phyloP scores from a whole-genome alignment of 1,140 invertebrate species.

The Acyrthosiphon pisum region DNA sequence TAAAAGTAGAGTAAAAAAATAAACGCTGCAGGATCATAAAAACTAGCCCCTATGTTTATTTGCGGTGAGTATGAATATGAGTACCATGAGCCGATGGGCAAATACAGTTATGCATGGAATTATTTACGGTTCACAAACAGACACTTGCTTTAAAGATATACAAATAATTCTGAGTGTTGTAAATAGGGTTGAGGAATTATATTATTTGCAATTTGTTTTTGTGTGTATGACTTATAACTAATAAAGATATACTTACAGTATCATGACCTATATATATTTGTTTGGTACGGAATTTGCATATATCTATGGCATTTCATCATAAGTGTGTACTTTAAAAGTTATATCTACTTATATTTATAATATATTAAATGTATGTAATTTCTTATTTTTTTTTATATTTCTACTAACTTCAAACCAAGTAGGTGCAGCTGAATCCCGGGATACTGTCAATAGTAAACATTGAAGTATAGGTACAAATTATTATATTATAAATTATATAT shows the following conservation, averaged over 20 bases:
- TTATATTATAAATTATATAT: neutral
- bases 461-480: neutral
- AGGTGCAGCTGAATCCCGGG: neutral
- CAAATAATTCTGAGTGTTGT: neutral
- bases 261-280: neutral
- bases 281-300: neutral
- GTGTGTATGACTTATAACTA: neutral
- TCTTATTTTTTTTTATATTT: neutral
- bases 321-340: neutral
- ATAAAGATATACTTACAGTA: neutral
- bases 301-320: neutral
- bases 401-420: neutral
- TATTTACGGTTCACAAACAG: constrained; percentile 3
- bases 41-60: constrained; percentile 42
- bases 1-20: neutral
- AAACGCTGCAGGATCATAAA: neutral
- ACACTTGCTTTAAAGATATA: constrained; percentile 34
- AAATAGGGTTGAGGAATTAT: neutral
- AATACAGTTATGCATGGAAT: neutral
- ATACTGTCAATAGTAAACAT: neutral
- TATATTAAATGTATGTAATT: neutral
- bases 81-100: constrained; percentile 11
- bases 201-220: neutral
- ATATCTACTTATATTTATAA: neutral
- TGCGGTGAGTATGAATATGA: constrained; percentile 28